A percentile compares a stretch with the other conserved stretches of the same genome.
These are phyloP conservation scores for Acanthosoma haemorrhoidale DNA, from an alignment of 2,888 invertebrate genomes.

Conservation along the genomic window DNA sequence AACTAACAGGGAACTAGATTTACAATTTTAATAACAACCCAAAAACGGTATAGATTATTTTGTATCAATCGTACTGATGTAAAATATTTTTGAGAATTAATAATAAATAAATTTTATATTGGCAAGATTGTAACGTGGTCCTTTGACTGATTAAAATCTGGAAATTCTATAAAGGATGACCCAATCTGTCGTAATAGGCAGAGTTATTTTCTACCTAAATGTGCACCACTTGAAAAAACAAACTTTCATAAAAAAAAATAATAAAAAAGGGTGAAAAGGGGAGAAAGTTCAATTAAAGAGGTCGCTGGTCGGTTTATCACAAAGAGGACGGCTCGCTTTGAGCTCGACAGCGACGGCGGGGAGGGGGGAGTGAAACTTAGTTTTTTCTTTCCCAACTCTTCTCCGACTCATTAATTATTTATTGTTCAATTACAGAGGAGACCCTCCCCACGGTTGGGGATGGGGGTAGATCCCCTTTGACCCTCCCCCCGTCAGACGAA, in stretches of 20 bases:
- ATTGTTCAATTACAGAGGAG: conserved; percentile 6
- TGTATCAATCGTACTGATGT: too few species aligned
- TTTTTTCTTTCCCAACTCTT: conserved; percentile 5
- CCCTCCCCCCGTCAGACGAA: neutral
- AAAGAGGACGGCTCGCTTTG: conserved; percentile 1
- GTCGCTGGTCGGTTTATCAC: conserved; percentile 2
- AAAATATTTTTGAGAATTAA: too few species aligned
- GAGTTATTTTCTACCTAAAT: neutral
- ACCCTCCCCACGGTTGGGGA: too few species aligned
- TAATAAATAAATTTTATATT: too few species aligned
- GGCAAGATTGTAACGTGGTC: too few species aligned
- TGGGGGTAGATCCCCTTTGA: neutral
- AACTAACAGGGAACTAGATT: too few species aligned
- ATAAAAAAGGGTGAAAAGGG: too few species aligned
- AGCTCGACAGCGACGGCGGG: neutral
- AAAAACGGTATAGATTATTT: too few species aligned
- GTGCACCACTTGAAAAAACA: neutral
- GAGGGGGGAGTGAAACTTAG: neutral
- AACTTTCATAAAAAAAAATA: conserved; percentile 1
- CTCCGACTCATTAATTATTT: conserved; percentile 8
- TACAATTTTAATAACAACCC: too few species aligned
- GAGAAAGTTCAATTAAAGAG: conserved; percentile 2
- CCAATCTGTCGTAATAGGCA: too few species aligned
- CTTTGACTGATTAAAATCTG: too few species aligned
- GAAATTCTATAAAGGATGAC: too few species aligned